phyloP scores from a whole-genome alignment of 2,888 invertebrate genomes.

The Nephrotoma appendiculata region DNA sequence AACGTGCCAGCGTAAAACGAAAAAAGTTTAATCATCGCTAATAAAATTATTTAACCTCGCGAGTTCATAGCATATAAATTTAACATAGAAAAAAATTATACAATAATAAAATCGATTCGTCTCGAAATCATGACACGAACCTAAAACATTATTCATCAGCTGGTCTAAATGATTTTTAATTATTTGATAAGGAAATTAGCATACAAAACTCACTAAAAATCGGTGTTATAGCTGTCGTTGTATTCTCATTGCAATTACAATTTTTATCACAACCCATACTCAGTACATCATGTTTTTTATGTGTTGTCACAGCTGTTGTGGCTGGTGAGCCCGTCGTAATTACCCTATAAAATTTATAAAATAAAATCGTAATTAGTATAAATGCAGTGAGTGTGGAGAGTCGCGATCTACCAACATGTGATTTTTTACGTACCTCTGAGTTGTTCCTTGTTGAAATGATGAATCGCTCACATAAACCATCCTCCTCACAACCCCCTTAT shows the following conservation, averaged over 20 bases:
- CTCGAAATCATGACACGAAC: neutral
- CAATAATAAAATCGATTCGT: neutral
- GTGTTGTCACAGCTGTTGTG: slow-evolving; percentile 25
- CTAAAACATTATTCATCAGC: neutral
- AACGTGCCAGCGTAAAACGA: no score
- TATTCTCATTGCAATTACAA: slow-evolving; percentile 24
- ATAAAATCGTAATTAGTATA: neutral
- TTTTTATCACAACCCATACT: slow-evolving; percentile 34
- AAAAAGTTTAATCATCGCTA: no score
- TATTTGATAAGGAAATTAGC: neutral
- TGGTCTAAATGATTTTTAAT: neutral
- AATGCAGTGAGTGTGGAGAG: neutral
- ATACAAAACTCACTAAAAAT: slow-evolving; percentile 7
- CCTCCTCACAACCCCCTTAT: slow-evolving; percentile 31
- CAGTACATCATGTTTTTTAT: slow-evolving; percentile 33
- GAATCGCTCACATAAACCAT: slow-evolving; percentile 34
- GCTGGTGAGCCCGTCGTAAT: slow-evolving; percentile 25
- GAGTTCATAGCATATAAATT: neutral
- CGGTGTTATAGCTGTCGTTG: slow-evolving; percentile 6
- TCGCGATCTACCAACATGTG: neutral
- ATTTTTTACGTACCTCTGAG: slow-evolving; percentile 24
- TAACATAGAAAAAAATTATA: no score
- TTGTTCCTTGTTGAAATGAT: slow-evolving; percentile 26
- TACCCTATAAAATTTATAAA: slow-evolving; percentile 20
- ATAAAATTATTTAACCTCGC: neutral